A percentile compares a stretch with the other conserved stretches of the same genome.
These are phyloP conservation scores for Temnothorax longispinosus DNA, from an alignment of 1,140 invertebrate species.

Conservation along the genomic window DNA sequence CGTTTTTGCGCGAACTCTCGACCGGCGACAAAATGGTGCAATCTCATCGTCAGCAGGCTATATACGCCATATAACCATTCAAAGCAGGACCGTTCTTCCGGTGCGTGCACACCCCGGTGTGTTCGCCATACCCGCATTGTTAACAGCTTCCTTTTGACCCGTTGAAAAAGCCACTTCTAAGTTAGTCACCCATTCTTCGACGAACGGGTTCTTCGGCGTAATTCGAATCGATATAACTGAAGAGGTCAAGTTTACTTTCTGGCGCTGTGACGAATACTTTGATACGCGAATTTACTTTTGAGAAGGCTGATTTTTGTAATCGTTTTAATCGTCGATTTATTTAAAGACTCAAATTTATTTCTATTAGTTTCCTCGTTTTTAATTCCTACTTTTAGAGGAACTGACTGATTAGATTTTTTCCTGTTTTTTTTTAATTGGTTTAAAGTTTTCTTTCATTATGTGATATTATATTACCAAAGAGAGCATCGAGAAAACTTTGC, in stretches of 20 bases:
- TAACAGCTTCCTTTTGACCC: conserved; percentile 62
- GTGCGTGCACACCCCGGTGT: conserved; percentile 23
- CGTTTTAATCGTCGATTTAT: conserved; percentile 80
- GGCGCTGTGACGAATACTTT: conserved; percentile 84
- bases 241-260: conserved; percentile 80
- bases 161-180: conserved; percentile 25
- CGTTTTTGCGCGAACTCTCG: conserved; percentile 39
- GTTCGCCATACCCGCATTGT: conserved; percentile 4
- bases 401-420: conserved; percentile 83
- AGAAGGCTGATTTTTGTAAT: conserved; percentile 85
- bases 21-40: conserved; percentile 57
- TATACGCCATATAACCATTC: neutral
- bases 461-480: conserved; percentile 86
- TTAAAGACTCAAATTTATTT: conserved; percentile 81
- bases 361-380: conserved; percentile 77
- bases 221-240: conserved; percentile 58
- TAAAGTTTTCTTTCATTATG: conserved; percentile 83
- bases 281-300: conserved; percentile 82
- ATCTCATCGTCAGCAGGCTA: conserved; percentile 54
- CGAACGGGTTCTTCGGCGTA: conserved; percentile 43
- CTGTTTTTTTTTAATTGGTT: conserved; percentile 77
- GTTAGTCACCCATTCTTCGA: conserved; percentile 44
- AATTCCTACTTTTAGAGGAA: conserved; percentile 77
- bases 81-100: conserved; percentile 38
- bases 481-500: conserved; percentile 83